Evolutionary conservation across 2,797 vertebrate species (phyloP).

Genomic region (Thunnus albacares): DNA sequence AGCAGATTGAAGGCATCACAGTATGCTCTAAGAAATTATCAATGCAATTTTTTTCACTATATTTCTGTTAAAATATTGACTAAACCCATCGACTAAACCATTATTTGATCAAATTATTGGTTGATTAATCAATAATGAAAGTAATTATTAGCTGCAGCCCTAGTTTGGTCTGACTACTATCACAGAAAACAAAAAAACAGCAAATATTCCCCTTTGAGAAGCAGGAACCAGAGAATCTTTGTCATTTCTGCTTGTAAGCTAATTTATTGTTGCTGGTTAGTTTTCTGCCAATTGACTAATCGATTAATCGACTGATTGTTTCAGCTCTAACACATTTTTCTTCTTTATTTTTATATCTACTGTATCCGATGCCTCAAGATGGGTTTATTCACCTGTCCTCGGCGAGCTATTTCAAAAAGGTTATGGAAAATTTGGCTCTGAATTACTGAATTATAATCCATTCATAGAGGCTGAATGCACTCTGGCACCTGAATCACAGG

Average conservation of each 20-base stretch:
- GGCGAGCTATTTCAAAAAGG: slow-evolving; percentile 3
- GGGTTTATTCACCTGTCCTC: slow-evolving; percentile 8
- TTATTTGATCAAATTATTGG: too few species aligned
- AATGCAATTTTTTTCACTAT: too few species aligned
- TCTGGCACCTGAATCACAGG: slow-evolving; percentile 42
- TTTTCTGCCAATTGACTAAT: neutral
- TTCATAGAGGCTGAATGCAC: slow-evolving; percentile 38
- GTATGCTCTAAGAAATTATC: too few species aligned
- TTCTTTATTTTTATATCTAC: neutral
- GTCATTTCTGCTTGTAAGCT: neutral
- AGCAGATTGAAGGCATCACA: too few species aligned
- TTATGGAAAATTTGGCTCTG: slow-evolving; percentile 8
- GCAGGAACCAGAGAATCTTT: neutral
- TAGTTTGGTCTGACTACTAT: neutral
- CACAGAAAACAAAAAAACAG: neutral
- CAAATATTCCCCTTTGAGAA: neutral
- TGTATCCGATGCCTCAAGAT: neutral
- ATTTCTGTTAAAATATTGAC: too few species aligned
- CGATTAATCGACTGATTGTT: neutral
- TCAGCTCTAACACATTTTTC: neutral
- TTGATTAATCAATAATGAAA: too few species aligned
- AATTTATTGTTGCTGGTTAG: neutral
- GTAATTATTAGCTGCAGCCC: too few species aligned
- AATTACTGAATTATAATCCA: slow-evolving; percentile 26
- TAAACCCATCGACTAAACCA: too few species aligned